Evolutionary conservation across 2,113 vertebrate genomes (phyloP).

Genomic region (Chloropsis hardwickii): DNA sequence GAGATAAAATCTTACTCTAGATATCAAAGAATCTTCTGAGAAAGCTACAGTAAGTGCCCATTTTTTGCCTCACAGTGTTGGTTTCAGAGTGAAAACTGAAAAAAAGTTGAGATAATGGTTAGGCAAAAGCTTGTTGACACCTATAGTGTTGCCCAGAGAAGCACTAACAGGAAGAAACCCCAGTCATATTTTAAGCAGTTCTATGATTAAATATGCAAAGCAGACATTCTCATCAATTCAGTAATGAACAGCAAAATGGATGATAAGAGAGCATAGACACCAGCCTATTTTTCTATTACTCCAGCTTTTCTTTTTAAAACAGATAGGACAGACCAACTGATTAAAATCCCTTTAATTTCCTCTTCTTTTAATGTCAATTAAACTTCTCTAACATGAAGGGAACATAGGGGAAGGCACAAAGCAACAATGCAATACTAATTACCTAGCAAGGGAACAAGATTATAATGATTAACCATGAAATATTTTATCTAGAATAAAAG

Average conservation of each 20-base stretch:
- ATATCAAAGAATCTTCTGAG: background rate
- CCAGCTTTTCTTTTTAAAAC: constrained; percentile 32
- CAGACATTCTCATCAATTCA: constrained; percentile 33
- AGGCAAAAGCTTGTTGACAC: background rate
- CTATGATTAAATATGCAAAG: constrained; percentile 54
- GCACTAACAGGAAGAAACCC: background rate
- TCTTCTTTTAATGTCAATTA: constrained; percentile 61
- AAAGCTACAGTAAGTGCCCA: background rate
- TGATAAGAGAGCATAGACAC: constrained; percentile 43
- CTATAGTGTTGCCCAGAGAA: background rate
- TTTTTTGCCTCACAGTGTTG: background rate
- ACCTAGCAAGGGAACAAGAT: constrained; percentile 66
- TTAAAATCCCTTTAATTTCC: constrained; percentile 65
- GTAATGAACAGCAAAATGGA: constrained; percentile 25
- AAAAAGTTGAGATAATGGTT: background rate
- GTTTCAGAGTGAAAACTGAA: background rate
- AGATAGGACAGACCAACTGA: constrained; percentile 55
- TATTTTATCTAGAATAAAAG: constrained; percentile 46
- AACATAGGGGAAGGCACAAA: constrained; percentile 45
- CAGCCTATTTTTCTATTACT: constrained; percentile 51
- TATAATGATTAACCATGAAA: constrained; percentile 60
- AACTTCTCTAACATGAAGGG: constrained; percentile 57
- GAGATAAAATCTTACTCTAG: background rate
- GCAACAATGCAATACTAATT: constrained; percentile 68
- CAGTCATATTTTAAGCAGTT: background rate